These are phyloP conservation scores for Holothuria glaberrima DNA, from an alignment of 35 echinoderm and acorn worm genomes.

Conservation along the genomic window DNA sequence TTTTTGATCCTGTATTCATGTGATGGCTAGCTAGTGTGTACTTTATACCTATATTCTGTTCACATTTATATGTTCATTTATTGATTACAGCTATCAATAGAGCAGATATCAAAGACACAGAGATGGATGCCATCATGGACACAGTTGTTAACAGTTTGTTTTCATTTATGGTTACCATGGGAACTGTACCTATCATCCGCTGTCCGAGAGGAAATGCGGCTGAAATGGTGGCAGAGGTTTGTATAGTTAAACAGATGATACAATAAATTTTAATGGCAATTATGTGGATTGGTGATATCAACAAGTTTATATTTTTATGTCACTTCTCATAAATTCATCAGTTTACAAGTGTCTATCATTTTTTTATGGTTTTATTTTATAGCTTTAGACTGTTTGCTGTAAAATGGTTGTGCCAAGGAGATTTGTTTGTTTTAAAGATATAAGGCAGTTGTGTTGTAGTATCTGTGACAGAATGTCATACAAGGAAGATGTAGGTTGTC, in stretches of 20 bases:
- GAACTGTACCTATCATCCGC: slow-evolving; percentile 95
- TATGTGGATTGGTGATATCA: too few species aligned
- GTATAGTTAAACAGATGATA: not conserved
- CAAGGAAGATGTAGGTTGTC: too few species aligned
- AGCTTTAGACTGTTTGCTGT: too few species aligned
- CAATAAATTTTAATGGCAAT: not conserved
- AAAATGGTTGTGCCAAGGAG: too few species aligned
- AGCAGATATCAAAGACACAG: slow-evolving; percentile 91
- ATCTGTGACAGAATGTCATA: too few species aligned
- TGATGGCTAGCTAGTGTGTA: not conserved
- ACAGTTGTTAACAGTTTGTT: slow-evolving; percentile 94
- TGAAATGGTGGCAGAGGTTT: slow-evolving; percentile 99
- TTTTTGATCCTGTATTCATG: not conserved
- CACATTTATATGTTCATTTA: not conserved
- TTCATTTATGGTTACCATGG: slow-evolving; percentile 97
- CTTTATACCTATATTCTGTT: not conserved
- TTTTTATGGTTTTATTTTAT: too few species aligned
- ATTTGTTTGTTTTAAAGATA: too few species aligned
- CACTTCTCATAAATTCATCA: too few species aligned
- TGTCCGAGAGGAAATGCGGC: slow-evolving; percentile 96
- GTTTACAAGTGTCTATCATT: too few species aligned
- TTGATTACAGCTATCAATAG: slow-evolving; percentile 89
- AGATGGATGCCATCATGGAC: slow-evolving; percentile 97
- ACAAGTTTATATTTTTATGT: too few species aligned
- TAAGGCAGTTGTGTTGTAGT: too few species aligned